Conservation (phyloP, 2,113 vertebrate species). For the Eublepharis macularius region DNA sequence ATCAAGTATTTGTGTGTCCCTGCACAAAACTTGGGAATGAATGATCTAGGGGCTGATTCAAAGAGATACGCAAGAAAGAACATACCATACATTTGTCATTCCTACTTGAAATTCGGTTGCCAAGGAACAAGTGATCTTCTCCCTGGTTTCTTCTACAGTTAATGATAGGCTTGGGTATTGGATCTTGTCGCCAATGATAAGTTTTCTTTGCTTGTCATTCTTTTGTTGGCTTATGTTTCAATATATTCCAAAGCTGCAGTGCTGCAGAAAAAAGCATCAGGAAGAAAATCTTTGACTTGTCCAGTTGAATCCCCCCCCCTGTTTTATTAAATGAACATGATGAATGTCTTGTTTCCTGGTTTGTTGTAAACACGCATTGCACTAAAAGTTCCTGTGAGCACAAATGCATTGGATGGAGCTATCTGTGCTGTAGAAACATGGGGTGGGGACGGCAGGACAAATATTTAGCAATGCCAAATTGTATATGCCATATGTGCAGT, state of each 20-base stretch:
- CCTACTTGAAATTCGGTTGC: background rate
- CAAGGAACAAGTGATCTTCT: background rate
- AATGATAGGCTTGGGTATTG: background rate
- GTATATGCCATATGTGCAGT: background rate
- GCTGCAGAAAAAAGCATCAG: background rate
- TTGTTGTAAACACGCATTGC: background rate
- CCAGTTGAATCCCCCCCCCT: background rate
- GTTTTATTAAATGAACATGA: background rate
- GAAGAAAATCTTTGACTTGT: background rate
- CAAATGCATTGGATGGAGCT: background rate
- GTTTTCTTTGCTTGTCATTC: background rate
- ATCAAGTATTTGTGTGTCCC: background rate
- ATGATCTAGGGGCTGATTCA: background rate
- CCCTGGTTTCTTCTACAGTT: background rate
- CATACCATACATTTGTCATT: background rate
- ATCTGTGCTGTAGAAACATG: background rate
- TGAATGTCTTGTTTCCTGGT: background rate
- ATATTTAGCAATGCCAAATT: rapidly evolving
- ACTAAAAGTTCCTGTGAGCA: background rate
- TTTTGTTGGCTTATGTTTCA: background rate
- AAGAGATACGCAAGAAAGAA: background rate
- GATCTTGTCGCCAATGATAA: background rate
- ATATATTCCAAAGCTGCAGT: background rate
- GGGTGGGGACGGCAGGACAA: background rate
- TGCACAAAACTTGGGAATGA: background rate